Conservation (phyloP, 64 coral and sea anemone genomes). For the Porites lutea region DNA sequence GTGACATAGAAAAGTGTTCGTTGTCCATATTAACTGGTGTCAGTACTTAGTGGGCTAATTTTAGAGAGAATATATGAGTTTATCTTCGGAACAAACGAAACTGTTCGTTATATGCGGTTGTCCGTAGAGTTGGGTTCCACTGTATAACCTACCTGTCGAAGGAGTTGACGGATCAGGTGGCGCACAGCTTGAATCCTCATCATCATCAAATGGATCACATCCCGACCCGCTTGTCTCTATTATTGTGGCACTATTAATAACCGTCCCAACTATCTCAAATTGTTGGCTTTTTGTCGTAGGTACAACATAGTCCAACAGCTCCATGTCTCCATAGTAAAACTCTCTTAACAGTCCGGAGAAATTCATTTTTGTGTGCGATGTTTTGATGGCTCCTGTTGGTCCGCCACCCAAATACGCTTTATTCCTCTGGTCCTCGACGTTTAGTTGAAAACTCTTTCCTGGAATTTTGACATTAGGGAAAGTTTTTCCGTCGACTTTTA, state of each 20-base stretch:
- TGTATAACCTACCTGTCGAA: neutral
- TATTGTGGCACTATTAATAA: slow-evolving; percentile 32
- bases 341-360: slow-evolving; percentile 57
- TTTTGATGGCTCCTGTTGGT: neutral
- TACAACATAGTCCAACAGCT: slow-evolving; percentile 40
- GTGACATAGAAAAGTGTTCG: no score
- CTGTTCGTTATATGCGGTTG: no score
- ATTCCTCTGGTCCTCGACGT: neutral
- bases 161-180: neutral
- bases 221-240: slow-evolving; percentile 17
- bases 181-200: slow-evolving; percentile 52
- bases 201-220: slow-evolving; percentile 23
- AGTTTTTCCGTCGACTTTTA: slow-evolving; percentile 31
- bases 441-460: slow-evolving; percentile 6
- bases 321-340: slow-evolving; percentile 51
- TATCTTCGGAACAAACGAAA: no score
- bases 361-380: slow-evolving; percentile 48
- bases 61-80: no score
- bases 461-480: neutral
- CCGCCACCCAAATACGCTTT: slow-evolving; percentile 60
- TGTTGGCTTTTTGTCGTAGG: slow-evolving; percentile 14
- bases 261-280: slow-evolving; percentile 60
- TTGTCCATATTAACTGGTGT: no score
- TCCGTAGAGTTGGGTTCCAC: no score
- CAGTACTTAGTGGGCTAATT: no score